Evolutionary conservation across 35 echinoderm and acorn worm genomes (phyloP), one percentile per base, ranked within the genome.

Genomic region (Anneissia japonica): DNA sequence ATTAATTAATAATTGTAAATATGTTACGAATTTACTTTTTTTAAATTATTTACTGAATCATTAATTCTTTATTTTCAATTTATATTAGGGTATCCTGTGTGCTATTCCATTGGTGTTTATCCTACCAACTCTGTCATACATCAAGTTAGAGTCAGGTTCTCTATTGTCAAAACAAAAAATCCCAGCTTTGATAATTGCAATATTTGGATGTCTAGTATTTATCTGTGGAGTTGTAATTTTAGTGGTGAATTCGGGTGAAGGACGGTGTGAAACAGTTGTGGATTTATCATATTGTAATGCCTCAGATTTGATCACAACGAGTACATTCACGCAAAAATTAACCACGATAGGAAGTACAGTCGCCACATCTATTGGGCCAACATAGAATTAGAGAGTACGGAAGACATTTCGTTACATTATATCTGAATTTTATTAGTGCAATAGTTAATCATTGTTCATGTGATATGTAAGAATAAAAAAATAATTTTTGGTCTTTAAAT

Each of bases 91-190:
- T 75, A 79, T 97, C n/a, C 40, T 97, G 26, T 85, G 91, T 83
- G 95, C 95, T 4, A 82, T 97, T 28, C 95, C 95, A 26, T 86
- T 97, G 4, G 88, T 97, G 77, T 87, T 93, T 38, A 84, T 97
- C 28, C 81, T 94, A 11, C 95, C 95, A 1, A 84, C 91, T 1
- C 37, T 86, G 6, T 93, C 88, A 7, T 97, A 97, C 86, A 78
- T 97, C 10, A 74, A 89, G 1, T 86, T 92, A 82, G 88, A 89
- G 34, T 84, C 83, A n/a, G 95, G 95, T 29, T 34, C 74, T 26
- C 87, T 87, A 76, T 97, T 85, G 39, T 77, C 80, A 1, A 81
- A 79, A 5, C 32, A 93, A 30, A 97, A 97, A 46, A 80, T 97
- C 13, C 95, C 95, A 30, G 90, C 95, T 41, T 37, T 97, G 16